phyloP scores from a whole-genome alignment of 2,113 vertebrate genomes.

The Ctenomys sociabilis region DNA sequence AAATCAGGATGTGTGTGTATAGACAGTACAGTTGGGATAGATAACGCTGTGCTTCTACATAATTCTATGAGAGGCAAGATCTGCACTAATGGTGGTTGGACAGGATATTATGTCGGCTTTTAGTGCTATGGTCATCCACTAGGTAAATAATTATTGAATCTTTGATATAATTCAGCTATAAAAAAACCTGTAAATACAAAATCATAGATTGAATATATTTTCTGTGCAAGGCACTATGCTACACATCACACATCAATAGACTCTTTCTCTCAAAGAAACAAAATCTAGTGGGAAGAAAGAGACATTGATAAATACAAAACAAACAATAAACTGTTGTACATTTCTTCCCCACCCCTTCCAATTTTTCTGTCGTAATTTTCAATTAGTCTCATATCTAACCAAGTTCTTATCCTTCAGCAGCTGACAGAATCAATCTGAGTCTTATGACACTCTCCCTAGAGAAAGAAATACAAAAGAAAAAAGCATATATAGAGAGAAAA shows the following conservation, averaged over 20 bases:
- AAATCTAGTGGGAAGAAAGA: not conserved
- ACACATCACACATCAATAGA: not conserved
- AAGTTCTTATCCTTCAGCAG: constrained; percentile 11
- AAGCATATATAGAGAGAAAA: not conserved
- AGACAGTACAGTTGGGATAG: too few relatives aligned
- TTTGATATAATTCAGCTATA: too few relatives aligned
- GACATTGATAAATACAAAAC: constrained; percentile 24
- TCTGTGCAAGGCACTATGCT: not conserved
- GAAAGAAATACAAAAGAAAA: not conserved
- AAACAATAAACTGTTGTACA: not conserved
- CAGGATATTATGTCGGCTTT: too few relatives aligned
- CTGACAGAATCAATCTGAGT: not conserved
- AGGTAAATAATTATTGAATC: too few relatives aligned
- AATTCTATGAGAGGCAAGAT: too few relatives aligned
- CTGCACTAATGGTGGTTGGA: too few relatives aligned
- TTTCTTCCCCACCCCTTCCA: not conserved
- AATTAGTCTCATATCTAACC: constrained; percentile 1
- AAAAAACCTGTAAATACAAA: too few relatives aligned
- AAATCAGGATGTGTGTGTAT: too few relatives aligned
- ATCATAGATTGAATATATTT: constrained; percentile 6
- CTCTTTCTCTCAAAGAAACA: constrained; percentile 34
- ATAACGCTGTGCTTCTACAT: too few relatives aligned
- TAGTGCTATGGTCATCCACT: too few relatives aligned
- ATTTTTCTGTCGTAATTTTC: not conserved
- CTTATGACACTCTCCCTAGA: not conserved